A percentile compares a stretch with the other conserved stretches of the same genome.
phyloP scores from a whole-genome alignment of 2,888 invertebrate species.

The Xanthia togata region DNA sequence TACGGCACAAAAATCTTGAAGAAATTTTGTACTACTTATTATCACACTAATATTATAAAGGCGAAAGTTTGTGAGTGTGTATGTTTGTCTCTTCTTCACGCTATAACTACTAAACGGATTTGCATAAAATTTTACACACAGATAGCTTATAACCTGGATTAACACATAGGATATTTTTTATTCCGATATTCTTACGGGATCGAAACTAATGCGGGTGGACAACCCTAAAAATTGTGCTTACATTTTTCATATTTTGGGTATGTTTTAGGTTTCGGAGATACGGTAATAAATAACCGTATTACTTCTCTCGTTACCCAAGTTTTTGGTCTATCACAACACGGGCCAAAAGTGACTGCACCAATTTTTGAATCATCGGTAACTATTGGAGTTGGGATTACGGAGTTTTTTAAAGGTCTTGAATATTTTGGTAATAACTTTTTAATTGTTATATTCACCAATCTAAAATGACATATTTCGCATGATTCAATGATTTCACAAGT shows the following conservation, averaged over 20 bases:
- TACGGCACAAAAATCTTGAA: background rate
- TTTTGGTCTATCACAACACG: slow-evolving; percentile 44
- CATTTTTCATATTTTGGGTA: slow-evolving; percentile 1
- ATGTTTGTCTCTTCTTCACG: no score
- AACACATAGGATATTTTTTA: no score
- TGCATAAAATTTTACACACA: no score
- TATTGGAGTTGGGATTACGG: background rate
- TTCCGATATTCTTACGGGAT: no score
- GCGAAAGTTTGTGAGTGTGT: no score
- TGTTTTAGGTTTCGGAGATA: background rate
- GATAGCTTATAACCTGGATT: no score
- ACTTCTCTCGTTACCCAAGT: slow-evolving; percentile 41
- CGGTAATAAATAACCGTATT: background rate
- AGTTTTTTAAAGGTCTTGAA: slow-evolving; percentile 24
- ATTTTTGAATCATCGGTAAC: background rate
- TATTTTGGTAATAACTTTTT: slow-evolving; percentile 23
- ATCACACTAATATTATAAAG: no score
- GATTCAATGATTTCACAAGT: slow-evolving; percentile 22
- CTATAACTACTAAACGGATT: no score
- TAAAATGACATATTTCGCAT: slow-evolving; percentile 19
- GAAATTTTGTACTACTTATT: background rate
- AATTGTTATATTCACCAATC: background rate
- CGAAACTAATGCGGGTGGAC: no score
- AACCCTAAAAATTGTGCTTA: slow-evolving; percentile 27
- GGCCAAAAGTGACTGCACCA: background rate